These are phyloP conservation scores for Myotis davidii DNA, from an alignment of 2,113 vertebrate genomes.

Conservation along the genomic window DNA sequence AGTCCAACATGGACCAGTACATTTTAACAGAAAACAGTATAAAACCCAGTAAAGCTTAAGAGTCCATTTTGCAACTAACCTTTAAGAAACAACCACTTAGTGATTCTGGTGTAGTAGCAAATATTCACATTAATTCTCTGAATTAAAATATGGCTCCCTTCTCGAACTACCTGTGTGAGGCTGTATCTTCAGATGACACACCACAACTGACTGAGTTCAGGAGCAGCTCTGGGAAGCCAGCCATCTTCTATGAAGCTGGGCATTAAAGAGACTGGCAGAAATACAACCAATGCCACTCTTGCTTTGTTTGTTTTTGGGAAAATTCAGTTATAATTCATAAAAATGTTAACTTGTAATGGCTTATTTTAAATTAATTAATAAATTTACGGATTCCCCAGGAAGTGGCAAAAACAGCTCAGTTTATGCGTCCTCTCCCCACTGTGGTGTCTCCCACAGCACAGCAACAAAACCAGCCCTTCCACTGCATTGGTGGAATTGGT, in stretches of 20 bases:
- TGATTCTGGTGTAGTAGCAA: background rate
- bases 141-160: background rate
- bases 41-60: background rate
- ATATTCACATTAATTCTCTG: background rate
- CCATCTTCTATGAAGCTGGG: background rate
- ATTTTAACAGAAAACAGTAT: background rate
- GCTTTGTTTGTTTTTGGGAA: background rate
- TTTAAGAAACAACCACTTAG: background rate
- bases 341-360: background rate
- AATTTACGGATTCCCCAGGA: background rate
- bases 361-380: background rate
- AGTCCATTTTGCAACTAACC: background rate
- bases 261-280: background rate
- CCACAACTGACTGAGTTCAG: background rate
- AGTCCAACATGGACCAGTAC: background rate
- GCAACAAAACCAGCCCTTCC: no score
- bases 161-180: background rate
- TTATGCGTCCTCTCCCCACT: fast-evolving
- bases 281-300: background rate
- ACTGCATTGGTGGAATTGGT: fast-evolving
- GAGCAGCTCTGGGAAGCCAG: background rate
- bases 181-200: fast-evolving
- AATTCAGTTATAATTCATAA: background rate
- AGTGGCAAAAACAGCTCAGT: background rate
- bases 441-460: fast-evolving